These are phyloP conservation scores for Bugula neritina DNA, from an alignment of 2,888 invertebrate species.

Conservation along the genomic window DNA sequence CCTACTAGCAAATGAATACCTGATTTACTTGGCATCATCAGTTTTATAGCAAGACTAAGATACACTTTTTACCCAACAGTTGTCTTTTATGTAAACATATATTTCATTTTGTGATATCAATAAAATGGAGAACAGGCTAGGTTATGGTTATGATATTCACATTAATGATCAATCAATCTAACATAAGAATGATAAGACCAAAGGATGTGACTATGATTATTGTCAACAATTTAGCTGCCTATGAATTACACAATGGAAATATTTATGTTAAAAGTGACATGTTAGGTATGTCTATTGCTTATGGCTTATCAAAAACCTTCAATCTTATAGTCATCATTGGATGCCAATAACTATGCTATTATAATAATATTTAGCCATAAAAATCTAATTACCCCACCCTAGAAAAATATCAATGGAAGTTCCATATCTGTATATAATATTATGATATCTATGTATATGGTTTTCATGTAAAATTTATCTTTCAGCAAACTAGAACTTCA, in stretches of 20 bases:
- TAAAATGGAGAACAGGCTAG: no score
- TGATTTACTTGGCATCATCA: no score
- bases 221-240: not conserved
- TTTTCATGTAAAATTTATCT: not conserved
- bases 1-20: no score
- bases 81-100: not conserved
- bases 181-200: not conserved
- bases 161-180: conserved; percentile 15
- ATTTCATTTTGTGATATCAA: no score
- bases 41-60: not conserved
- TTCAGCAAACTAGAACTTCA: no score
- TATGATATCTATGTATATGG: no score
- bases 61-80: not conserved
- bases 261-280: conserved; percentile 25
- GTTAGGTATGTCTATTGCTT: not conserved
- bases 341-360: not conserved
- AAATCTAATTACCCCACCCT: not conserved
- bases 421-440: no score
- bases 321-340: not conserved
- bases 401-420: not conserved
- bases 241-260: conserved; percentile 23
- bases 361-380: not conserved
- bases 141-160: not conserved
- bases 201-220: not conserved
- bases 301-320: not conserved